These are phyloP conservation scores for Lateolabrax maculatus DNA, from an alignment of 2,797 vertebrate genomes.

Conservation along the genomic window DNA sequence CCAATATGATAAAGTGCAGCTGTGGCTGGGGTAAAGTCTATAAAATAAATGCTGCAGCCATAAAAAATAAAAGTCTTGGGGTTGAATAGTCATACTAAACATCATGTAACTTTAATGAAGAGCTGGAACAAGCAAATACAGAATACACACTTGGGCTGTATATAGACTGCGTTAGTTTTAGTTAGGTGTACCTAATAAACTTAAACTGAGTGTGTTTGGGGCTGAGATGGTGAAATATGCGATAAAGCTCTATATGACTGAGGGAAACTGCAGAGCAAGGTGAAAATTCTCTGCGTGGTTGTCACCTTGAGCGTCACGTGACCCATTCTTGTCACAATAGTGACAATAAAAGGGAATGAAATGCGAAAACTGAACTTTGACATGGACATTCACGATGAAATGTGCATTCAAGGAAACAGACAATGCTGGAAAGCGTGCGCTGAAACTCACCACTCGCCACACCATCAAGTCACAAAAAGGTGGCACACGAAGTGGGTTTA, in stretches of 20 bases:
- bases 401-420: neutral
- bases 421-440: neutral
- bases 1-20: neutral
- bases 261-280: neutral
- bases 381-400: neutral
- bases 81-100: neutral
- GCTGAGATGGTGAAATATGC: neutral
- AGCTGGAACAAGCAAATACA: neutral
- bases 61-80: neutral
- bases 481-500: neutral
- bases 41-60: neutral
- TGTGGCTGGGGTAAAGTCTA: neutral
- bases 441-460: neutral
- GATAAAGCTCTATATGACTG: neutral
- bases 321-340: neutral
- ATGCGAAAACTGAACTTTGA: neutral
- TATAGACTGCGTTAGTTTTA: neutral
- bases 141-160: neutral
- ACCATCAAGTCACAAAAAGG: neutral
- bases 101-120: neutral
- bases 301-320: neutral
- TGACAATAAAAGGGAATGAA: neutral
- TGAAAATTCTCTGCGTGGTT: neutral
- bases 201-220: neutral
- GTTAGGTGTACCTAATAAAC: neutral